Evolutionary conservation across 2,113 vertebrate genomes (phyloP), one percentile per base, ranked within the genome.

Genomic region (Pelecanus crispus): DNA sequence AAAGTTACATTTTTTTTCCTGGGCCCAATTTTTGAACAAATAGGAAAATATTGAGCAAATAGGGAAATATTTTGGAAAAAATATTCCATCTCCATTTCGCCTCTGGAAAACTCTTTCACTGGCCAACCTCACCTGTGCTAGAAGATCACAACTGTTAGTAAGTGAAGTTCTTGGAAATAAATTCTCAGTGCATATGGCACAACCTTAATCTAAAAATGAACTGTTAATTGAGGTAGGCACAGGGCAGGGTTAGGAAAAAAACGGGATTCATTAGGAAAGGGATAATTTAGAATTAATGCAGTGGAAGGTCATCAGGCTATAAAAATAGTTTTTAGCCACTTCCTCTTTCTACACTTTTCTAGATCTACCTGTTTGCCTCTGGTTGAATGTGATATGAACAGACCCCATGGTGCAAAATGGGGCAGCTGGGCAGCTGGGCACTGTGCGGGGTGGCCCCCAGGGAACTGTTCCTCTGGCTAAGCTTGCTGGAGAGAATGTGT

Each of bases 361-460:
- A 55, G 25, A 47, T 63, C 32, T 81, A 8, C 29, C 24, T 42
- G 7, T 74, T 84, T 81, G n/a, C 13, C 5, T 63, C 42, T 55
- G 36, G 18, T 34, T 49, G 31, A 44, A 8, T 19, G 13, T 32
- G 24, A 18, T 45, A 38, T 42, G 47, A 91, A 61, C 61, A 56
- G 44, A 45, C 7, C 8, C 24, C 24, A 3, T 13, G 1, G 3
- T 1, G 5, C 34, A 85, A 93, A 93, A 86, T 1, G 25, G 34
- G 38, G 31, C 28, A 91, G 19, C 45, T 63, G 26, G 28, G 59
- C 44, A 81, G 26, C 9, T 55, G 32, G 7, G 58, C 59, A 53
- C 2, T 9, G 31, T 3, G 1, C 0, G 0, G 24, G 14, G 31
- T 28, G 25, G 17, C 8, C 19, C 18, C 56, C 19, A 38, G 52